A percentile compares a stretch with the other conserved stretches of the same genome.
Evolutionary conservation across 1,140 invertebrate genomes (phyloP).

Genomic region (Heterodera carotae): DNA sequence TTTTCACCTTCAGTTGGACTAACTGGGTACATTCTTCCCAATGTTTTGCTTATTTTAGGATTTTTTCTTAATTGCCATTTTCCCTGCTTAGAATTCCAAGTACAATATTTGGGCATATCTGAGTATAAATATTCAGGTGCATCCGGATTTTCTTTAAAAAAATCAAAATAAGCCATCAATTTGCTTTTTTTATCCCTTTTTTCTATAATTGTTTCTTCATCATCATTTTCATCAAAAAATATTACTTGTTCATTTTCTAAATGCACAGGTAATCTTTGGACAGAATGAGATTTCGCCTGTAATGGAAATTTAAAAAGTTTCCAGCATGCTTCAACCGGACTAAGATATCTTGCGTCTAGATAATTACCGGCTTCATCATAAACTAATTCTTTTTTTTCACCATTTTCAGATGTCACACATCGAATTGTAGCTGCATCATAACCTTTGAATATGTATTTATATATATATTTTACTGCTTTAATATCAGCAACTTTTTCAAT

Average conservation of each 20-base stretch:
- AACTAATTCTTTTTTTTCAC: conserved; percentile 12
- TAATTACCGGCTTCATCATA: conserved; percentile 26
- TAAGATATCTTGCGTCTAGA: conserved; percentile 31
- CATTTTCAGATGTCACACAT: background rate
- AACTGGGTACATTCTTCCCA: conserved; percentile 36
- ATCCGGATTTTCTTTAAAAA: background rate
- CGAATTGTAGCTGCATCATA: conserved; percentile 21
- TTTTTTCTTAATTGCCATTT: conserved; percentile 34
- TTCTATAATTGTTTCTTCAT: background rate
- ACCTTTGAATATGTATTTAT: conserved; percentile 35
- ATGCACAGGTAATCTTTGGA: conserved; percentile 24
- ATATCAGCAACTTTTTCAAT: conserved; percentile 30
- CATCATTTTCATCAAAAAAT: conserved; percentile 9
- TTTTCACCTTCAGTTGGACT: conserved; percentile 13
- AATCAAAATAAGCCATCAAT: no score
- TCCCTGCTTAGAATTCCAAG: conserved; percentile 18
- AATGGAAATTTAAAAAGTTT: conserved; percentile 23
- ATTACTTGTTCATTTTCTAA: conserved; percentile 37
- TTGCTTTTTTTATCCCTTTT: conserved; percentile 21
- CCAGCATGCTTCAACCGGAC: conserved; percentile 41
- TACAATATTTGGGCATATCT: no score
- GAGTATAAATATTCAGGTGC: conserved; percentile 17
- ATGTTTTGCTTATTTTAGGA: background rate
- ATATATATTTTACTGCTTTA: conserved; percentile 32
- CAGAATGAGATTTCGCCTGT: conserved; percentile 18